These are phyloP conservation scores for Eremophila alpestris DNA, from an alignment of 2,797 vertebrate species.

Conservation along the genomic window DNA sequence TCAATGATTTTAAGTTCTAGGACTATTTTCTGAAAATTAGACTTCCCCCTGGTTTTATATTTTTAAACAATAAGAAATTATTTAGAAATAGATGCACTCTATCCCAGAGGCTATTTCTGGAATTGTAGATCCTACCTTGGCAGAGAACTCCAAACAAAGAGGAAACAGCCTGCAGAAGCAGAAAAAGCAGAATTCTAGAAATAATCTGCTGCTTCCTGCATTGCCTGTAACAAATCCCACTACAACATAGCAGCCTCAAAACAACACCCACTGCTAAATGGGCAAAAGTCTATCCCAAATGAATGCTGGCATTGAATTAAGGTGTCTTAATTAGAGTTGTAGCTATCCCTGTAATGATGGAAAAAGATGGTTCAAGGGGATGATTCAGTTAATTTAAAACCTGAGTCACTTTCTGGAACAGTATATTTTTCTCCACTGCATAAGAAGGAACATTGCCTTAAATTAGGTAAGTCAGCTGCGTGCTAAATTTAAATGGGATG, in stretches of 20 bases:
- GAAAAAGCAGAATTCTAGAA: background rate
- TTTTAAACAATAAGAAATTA: background rate
- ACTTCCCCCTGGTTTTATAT: background rate
- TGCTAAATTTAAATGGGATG: constrained; percentile 1
- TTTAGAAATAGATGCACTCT: background rate
- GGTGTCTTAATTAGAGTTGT: background rate
- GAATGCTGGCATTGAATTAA: background rate
- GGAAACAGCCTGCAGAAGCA: background rate
- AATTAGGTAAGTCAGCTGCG: background rate
- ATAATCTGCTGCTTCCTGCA: background rate
- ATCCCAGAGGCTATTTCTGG: background rate
- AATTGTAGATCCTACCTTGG: background rate
- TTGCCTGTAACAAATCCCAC: background rate
- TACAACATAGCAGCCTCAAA: background rate
- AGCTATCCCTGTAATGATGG: background rate
- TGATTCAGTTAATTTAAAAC: background rate
- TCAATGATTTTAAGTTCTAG: background rate
- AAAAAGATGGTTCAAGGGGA: background rate
- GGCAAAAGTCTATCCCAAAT: background rate
- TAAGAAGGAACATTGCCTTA: background rate
- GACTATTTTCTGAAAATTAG: background rate
- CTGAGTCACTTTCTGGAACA: background rate
- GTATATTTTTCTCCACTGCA: background rate
- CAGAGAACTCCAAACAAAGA: background rate
- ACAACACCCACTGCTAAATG: background rate